A percentile compares a stretch with the other conserved stretches of the same genome.
Conservation (phyloP, 2,113 vertebrate species). For the Callipepla californica region DNA sequence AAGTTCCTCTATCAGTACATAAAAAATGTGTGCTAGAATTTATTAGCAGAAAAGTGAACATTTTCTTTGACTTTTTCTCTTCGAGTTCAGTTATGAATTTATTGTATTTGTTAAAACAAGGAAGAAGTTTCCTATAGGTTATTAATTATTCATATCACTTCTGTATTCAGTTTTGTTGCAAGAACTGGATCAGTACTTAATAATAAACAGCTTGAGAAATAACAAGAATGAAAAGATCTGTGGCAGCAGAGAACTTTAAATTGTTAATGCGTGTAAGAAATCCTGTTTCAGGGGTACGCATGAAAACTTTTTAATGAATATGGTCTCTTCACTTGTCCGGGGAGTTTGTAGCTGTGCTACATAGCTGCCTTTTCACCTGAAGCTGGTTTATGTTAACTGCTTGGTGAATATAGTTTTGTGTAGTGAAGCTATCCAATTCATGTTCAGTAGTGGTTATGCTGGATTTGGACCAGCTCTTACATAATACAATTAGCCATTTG, state of each 20-base stretch:
- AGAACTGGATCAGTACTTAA: not conserved
- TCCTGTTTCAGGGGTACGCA: not conserved
- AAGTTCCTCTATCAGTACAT: not conserved
- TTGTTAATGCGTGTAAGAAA: not conserved
- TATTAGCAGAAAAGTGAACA: not conserved
- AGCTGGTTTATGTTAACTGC: not conserved
- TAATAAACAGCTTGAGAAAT: not conserved
- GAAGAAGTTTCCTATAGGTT: not conserved
- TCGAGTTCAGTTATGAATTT: not conserved
- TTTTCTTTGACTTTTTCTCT: not conserved
- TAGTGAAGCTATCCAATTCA: not conserved
- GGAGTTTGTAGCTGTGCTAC: fast-evolving
- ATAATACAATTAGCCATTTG: not conserved
- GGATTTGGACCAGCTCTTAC: not conserved
- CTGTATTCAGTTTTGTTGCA: not conserved
- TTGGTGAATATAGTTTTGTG: not conserved
- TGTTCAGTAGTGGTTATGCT: not conserved
- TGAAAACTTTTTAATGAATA: not conserved
- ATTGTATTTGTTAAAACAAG: not conserved
- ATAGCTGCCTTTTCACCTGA: not conserved
- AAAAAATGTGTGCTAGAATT: not conserved
- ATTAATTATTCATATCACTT: not conserved
- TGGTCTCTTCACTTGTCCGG: not conserved
- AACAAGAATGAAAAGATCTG: not conserved
- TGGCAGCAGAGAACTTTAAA: not conserved